A percentile compares a stretch with the other conserved stretches of the same genome.
These are phyloP conservation scores for Heloderma charlesbogerti DNA, from an alignment of 2,113 vertebrate genomes.

Conservation along the genomic window DNA sequence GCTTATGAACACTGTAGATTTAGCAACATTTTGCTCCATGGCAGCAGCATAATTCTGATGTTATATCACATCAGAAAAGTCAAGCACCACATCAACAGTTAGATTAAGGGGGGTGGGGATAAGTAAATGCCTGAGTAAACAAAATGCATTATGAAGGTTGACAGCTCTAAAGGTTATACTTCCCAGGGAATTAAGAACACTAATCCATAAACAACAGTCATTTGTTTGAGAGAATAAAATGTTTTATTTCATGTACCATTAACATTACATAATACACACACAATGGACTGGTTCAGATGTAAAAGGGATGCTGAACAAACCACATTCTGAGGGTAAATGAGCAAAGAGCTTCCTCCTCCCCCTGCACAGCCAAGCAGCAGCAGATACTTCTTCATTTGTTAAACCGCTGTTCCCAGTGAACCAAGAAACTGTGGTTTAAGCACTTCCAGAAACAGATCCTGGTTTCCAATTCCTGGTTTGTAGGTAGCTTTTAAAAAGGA, in stretches of 20 bases:
- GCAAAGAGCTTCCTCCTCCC: background rate
- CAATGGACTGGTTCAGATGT: background rate
- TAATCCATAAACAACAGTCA: conserved; percentile 33
- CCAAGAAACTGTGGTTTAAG: no score
- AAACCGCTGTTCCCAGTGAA: no score
- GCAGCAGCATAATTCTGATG: background rate
- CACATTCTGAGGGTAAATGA: background rate
- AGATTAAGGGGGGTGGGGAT: conserved; percentile 14
- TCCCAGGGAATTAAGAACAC: conserved; percentile 29
- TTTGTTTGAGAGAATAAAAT: background rate
- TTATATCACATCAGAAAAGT: background rate
- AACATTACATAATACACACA: background rate
- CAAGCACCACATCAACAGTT: conserved; percentile 3
- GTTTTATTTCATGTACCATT: background rate
- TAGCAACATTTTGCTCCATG: background rate
- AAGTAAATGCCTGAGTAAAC: background rate
- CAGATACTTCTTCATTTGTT: no score
- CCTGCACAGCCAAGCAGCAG: background rate
- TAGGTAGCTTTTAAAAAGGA: no score
- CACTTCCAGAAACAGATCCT: no score
- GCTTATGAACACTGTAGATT: background rate
- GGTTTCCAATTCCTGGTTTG: no score
- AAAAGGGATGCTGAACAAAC: background rate
- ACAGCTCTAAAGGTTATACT: conserved; percentile 33
- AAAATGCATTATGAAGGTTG: conserved; percentile 10